Evolutionary conservation across 2,797 vertebrate species (phyloP), one percentile per base, ranked within the genome.

Genomic region (Ispidina lecontei): DNA sequence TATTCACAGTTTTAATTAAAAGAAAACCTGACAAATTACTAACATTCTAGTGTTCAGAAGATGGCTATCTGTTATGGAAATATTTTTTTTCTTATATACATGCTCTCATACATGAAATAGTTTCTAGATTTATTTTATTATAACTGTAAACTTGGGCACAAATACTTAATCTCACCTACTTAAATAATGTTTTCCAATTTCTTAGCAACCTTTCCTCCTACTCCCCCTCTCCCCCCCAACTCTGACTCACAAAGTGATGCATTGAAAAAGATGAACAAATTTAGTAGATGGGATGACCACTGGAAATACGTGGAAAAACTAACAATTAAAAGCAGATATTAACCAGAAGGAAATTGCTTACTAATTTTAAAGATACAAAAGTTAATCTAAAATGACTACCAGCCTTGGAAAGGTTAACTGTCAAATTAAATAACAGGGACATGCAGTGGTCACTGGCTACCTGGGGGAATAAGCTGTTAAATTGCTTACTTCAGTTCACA

Each of bases 1-100:
- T 92, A 94, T 73, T 95, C 79, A 73, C 73, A 91, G 77, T 95
- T 96, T 70, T 96, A 97, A 97, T 96, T 96, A 97, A 97, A 97
- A 96, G 93, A 96, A 97, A 96, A 97, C 63, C 82, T 96, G 90
- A 91, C 95, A 96, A 95, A 92, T 96, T 96, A 81, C 91, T 90
- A 94, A 46, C 87, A 63, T 96, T 95, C 84, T 95, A 55, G 78
- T 97, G 87, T 96, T 96, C 91, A 67, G 87, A 58, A 96, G 94
- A 96, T 94, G 82, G 84, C 95, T 94, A 96, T 97, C 84, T 96
- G 68, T 95, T 96, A 69, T 52, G 93, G 88, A 87, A 89, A 91
- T 94, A 88, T 95, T 96, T 78, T 78, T 91, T 91, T 90, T 51
- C 75, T 63, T 95, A 94, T 91, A 83, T 94, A 90, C 90, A 87